Evolutionary conservation across 2,888 invertebrate species (phyloP).

Genomic region (Tipula vernalis): DNA sequence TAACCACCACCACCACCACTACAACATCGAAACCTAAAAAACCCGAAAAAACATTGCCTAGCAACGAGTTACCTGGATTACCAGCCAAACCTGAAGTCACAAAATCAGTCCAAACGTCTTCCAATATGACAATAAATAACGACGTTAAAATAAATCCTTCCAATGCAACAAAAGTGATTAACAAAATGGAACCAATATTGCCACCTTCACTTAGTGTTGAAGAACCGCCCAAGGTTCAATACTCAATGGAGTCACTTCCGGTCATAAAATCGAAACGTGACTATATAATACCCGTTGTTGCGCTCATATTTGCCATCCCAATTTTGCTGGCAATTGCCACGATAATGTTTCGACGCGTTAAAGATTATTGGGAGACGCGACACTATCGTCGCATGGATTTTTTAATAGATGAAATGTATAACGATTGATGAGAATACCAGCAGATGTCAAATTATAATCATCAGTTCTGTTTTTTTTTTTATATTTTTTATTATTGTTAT

Average conservation of each 20-base stretch:
- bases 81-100: background rate
- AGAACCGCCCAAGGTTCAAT: conserved; percentile 22
- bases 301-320: conserved; percentile 60
- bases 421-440: conserved; percentile 42
- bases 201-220: background rate
- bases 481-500: background rate
- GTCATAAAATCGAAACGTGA: conserved; percentile 36
- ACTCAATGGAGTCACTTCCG: conserved; percentile 23
- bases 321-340: conserved; percentile 48
- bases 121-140: background rate
- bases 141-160: background rate
- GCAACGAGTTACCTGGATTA: conserved; percentile 28
- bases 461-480: background rate
- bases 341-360: conserved; percentile 54
- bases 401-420: conserved; percentile 80
- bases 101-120: background rate
- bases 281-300: conserved; percentile 62
- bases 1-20: conserved; percentile 22
- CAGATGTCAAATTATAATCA: background rate
- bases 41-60: conserved; percentile 39
- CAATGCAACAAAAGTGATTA: background rate
- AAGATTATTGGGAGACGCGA: conserved; percentile 74
- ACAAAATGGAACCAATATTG: background rate
- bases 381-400: conserved; percentile 83
- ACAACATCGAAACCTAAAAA: conserved; percentile 37